Percentiles rank a stretch among this genome's conserved stretches.
These are phyloP conservation scores for Erythrocercus mccallii DNA, from an alignment of 2,113 vertebrate species.

Conservation along the genomic window DNA sequence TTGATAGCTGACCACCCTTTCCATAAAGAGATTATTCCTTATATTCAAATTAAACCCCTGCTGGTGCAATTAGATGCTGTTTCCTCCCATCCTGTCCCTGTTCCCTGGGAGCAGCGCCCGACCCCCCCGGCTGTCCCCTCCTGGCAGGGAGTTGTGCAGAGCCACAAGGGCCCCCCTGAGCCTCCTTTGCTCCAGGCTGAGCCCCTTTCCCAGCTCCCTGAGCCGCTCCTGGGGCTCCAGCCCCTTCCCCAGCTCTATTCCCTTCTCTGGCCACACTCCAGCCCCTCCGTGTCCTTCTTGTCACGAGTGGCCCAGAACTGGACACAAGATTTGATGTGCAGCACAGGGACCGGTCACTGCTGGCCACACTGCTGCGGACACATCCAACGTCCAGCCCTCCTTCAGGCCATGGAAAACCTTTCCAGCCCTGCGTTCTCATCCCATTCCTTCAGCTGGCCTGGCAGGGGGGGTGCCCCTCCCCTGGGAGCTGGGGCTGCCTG, in stretches of 20 bases:
- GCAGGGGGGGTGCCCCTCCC: background rate
- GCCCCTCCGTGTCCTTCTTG: background rate
- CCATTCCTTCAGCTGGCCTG: background rate
- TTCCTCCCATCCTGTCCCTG: background rate
- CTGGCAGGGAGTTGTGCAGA: background rate
- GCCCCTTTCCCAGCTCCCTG: background rate
- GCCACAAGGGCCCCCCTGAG: background rate
- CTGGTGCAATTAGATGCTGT: background rate
- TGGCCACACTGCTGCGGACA: background rate
- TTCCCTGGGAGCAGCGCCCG: fast-evolving
- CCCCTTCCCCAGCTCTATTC: background rate
- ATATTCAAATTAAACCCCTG: background rate
- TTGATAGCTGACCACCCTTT: fast-evolving
- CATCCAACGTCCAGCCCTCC: background rate
- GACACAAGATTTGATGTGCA: fast-evolving
- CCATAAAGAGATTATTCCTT: background rate
- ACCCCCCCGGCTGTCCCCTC: background rate
- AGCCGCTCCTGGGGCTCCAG: background rate
- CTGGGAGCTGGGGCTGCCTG: background rate
- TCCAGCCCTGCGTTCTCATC: background rate
- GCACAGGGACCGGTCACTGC: background rate
- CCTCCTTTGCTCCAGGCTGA: background rate
- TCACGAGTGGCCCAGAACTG: background rate
- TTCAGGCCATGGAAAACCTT: background rate
- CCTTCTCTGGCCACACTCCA: fast-evolving